Evolutionary conservation across 2,797 vertebrate species (phyloP).

Genomic region (Sylvilagus floridanus): DNA sequence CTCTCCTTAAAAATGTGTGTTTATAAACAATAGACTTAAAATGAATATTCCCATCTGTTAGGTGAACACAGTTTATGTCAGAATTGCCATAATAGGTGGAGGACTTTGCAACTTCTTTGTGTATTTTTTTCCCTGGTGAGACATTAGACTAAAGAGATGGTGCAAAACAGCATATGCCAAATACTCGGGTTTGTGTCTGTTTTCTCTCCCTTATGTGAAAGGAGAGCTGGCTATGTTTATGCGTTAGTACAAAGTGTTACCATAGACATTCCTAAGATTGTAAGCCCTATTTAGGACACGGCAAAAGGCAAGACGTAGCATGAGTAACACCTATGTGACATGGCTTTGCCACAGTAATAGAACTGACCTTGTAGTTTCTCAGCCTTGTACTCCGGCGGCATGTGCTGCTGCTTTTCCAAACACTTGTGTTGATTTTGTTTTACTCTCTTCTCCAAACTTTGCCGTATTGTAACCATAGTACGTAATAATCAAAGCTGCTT

Average conservation of each 20-base stretch:
- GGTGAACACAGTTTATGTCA: slow-evolving; percentile 58
- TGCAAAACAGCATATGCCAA: slow-evolving; percentile 76
- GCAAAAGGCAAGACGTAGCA: background rate
- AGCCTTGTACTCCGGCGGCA: background rate
- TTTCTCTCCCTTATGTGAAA: slow-evolving; percentile 71
- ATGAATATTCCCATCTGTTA: slow-evolving; percentile 74
- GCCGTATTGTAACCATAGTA: slow-evolving; percentile 50
- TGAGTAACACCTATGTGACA: background rate
- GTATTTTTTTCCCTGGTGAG: slow-evolving; percentile 73
- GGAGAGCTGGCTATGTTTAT: background rate
- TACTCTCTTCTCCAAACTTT: background rate
- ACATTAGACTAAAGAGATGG: slow-evolving; percentile 74
- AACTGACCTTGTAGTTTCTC: background rate
- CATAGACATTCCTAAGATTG: slow-evolving; percentile 49
- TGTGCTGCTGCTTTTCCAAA: background rate
- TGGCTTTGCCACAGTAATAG: background rate
- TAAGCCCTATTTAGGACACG: slow-evolving; percentile 9
- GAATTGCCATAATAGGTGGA: slow-evolving; percentile 68
- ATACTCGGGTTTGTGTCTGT: slow-evolving; percentile 69
- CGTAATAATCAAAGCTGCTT: slow-evolving; percentile 46
- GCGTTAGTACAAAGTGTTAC: slow-evolving; percentile 1
- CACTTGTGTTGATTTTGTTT: slow-evolving; percentile 36
- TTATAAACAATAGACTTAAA: slow-evolving; percentile 58
- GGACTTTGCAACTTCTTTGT: slow-evolving; percentile 59
- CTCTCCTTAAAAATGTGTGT: slow-evolving; percentile 64